Percentiles rank a stretch among this genome's conserved stretches.
phyloP scores from a whole-genome alignment of 1,140 invertebrate species.

The Brachionus asplanchnoidis region DNA sequence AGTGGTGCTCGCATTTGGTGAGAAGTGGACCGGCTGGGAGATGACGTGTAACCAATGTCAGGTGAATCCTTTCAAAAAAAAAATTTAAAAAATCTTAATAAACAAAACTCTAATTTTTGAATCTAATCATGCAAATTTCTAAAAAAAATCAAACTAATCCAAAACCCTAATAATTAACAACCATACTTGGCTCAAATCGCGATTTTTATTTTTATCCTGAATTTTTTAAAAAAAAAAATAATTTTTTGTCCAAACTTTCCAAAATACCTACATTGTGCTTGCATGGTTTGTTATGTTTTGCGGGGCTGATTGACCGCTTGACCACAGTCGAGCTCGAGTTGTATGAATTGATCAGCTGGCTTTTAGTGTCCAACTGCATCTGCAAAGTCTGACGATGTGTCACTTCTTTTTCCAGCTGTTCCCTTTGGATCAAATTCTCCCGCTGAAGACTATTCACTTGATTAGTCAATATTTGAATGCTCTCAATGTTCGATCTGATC shows the following conservation, averaged over 20 bases:
- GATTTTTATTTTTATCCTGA: not conserved
- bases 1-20: not conserved
- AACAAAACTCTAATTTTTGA: not conserved
- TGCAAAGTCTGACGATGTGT: conserved; percentile 50
- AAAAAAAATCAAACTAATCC: not conserved
- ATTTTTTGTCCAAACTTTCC: not conserved
- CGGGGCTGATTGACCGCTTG: not conserved
- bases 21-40: not conserved
- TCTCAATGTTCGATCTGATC: conserved; percentile 32
- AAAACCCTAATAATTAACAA: not conserved
- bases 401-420: conserved; percentile 52
- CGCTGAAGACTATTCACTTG: conserved; percentile 52
- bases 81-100: not conserved
- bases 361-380: conserved; percentile 53
- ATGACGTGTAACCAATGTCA: conserved; percentile 2
- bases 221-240: not conserved
- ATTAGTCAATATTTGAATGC: conserved; percentile 27
- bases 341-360: conserved; percentile 48
- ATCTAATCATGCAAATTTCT: not conserved
- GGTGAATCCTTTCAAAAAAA: not conserved
- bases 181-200: not conserved
- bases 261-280: not conserved
- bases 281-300: not conserved
- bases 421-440: conserved; percentile 50
- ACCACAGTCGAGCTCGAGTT: not conserved